Evolutionary conservation across 2,888 invertebrate species (phyloP), one percentile per base, ranked within the genome.

Genomic region (Andrena minutula): DNA sequence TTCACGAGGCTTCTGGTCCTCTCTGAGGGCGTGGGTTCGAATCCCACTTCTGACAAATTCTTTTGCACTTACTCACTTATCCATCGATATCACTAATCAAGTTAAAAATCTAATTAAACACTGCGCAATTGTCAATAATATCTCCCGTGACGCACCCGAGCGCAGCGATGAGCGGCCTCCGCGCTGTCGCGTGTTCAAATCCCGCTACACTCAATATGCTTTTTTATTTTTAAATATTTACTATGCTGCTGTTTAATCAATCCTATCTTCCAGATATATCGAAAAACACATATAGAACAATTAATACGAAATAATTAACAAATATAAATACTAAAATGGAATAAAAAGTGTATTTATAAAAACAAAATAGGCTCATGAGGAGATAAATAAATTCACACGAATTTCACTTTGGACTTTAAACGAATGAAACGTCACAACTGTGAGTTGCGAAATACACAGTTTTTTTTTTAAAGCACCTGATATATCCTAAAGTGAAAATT

Each of bases 21-120:
- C 94, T 93, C 93, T 95, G 95, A 95, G 95, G 95, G 95, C 95
- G 95, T 95, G 95, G 95, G 95, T 95, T 95, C 95, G 95, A 95
- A 95, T 95, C 95, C 95, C 95, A 95, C 95, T 95, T 94, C 95
- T 95, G 95, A 95, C 95, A 95, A 91, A 90, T 88, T 86, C 89
- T 92, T 92, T 92, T 89, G 84, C 77, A 80, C n/a, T 49, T 20
- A 20, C n/a, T 7, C 2, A 12, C 28, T 28, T 1, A 51, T 28
- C 28, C 56, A 30, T 41, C 8, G 1, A 53, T 0, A 2, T 0
- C 20, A 35, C 23, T 12, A 5, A n/a, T 7, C 10, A 28, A 6
- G 26, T 47, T 3, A 0, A 32, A 32, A 56, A 7, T 0, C 4
- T 56, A 10, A n/a, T 23, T 8, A 2, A 1, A n/a, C 6, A 1